A percentile compares a stretch with the other conserved stretches of the same genome.
phyloP scores from a whole-genome alignment of 2,113 vertebrate genomes.

The Nycticebus coucang region DNA sequence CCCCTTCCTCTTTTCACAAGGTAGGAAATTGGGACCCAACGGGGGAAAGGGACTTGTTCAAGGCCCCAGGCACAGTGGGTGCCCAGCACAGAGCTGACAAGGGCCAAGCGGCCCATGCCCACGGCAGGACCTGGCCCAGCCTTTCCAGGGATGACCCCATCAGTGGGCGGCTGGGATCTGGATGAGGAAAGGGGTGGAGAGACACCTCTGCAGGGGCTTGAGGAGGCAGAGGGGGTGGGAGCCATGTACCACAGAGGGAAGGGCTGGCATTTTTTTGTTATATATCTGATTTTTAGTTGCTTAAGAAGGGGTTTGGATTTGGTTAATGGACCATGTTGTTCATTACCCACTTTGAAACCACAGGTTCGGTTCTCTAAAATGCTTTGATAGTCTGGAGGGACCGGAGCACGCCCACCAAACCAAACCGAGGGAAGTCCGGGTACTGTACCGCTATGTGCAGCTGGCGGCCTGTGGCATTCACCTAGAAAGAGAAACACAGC shows the following conservation, averaged over 20 bases:
- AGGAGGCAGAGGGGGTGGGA: background rate
- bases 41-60: fast-evolving
- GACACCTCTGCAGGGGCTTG: fast-evolving
- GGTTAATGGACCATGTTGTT: fast-evolving
- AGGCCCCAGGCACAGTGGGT: background rate
- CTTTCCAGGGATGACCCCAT: background rate
- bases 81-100: fast-evolving
- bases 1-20: fast-evolving
- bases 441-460: slow-evolving; percentile 87
- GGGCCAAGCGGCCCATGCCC: background rate
- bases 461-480: slow-evolving; percentile 82
- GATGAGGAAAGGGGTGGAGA: fast-evolving
- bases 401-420: background rate
- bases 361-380: background rate
- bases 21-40: fast-evolving
- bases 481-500: slow-evolving; percentile 72
- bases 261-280: background rate
- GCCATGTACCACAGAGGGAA: background rate
- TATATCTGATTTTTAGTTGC: background rate
- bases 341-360: background rate
- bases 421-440: background rate
- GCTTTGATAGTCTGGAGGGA: background rate
- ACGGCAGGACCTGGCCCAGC: too few species aligned
- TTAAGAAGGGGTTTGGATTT: too few species aligned
- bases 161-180: fast-evolving